A percentile compares a stretch with the other conserved stretches of the same genome.
Conservation (phyloP, 1,140 invertebrate genomes). For the Drosophila lini region DNA sequence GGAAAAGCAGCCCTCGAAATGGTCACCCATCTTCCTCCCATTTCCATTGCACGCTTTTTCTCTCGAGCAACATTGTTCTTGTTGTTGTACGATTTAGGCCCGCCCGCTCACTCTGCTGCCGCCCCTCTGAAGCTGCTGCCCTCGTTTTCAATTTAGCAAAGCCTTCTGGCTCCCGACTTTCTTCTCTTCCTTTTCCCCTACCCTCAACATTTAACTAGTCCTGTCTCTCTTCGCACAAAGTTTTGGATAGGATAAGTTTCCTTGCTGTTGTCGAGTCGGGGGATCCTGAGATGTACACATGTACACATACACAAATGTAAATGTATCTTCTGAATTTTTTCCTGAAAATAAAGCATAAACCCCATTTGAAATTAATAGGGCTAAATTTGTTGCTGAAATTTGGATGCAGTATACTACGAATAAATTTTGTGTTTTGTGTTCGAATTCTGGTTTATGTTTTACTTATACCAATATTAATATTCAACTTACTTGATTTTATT, state of each 20-base stretch:
- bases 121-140: constrained; percentile 30
- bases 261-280: constrained; percentile 1
- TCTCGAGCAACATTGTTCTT: constrained; percentile 28
- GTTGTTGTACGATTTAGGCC: constrained; percentile 39
- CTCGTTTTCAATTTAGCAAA: constrained; percentile 38
- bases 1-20: constrained; percentile 40
- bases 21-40: constrained; percentile 17
- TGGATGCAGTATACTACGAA: neutral
- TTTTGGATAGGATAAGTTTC: constrained; percentile 24
- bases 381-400: neutral
- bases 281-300: constrained; percentile 8
- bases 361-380: neutral
- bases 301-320: neutral
- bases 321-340: neutral
- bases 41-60: constrained; percentile 18
- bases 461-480: neutral
- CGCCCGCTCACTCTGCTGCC: constrained; percentile 16
- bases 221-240: constrained; percentile 7
- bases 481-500: neutral
- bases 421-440: neutral
- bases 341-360: neutral
- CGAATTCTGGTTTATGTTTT: too few relatives aligned
- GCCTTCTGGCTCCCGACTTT: constrained; percentile 14
- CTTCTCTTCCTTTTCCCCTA: too few relatives aligned
- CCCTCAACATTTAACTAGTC: neutral